Base-by-base conservation (phyloP, 35 echinoderm and acorn worm genomes). In the Patiria miniata region DNA sequence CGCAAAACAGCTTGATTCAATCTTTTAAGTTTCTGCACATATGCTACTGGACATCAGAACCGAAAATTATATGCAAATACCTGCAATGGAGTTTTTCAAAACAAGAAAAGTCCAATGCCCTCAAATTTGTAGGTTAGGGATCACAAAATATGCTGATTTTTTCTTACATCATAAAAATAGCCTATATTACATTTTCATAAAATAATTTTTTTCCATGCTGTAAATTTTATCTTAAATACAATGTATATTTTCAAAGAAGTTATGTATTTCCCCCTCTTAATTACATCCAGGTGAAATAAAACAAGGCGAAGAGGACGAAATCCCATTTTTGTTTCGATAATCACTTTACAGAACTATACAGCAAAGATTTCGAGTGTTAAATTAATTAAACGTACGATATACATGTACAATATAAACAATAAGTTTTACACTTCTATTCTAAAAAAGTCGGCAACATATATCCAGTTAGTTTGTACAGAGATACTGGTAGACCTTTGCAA, bases 131-230 rank as follows among this genome's bases (percentile, higher is more conserved):
- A 73, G 65, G 65, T 34, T 36, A 23, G 29, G 65, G 65, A 73
- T 73, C 65, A 73, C 57, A 73, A 73, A 26, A 73, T 73, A 73
- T 30, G 14, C 34, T 30, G 21, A 30, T 73, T 28, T 73, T 10
- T 73, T 73, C 34, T 73, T 73, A 73, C 65, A 73, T 73, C 65
- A 73, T 73, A 73, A 73, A 69, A 73, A 73, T 73, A 73, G 23
- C 65, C 26, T 73, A 73, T 73, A 73, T 73, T 73, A 73, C 65
- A 73, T 22, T 73, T 73, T 73, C 65, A 73, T 26, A 73, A 73
- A 73, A 73, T 73, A 73, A 73, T 73, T 73, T 47, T n/a, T n/a
- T 4, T 73, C 65, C 19, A 73, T 73, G 26, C 65, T 73, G 57
- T 60, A n/a, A 60, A 18, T n/a, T n/a, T 60, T 60, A 60, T 73